Base-by-base conservation (phyloP, 2,113 vertebrate species). In the Alligator mississippiensis region DNA sequence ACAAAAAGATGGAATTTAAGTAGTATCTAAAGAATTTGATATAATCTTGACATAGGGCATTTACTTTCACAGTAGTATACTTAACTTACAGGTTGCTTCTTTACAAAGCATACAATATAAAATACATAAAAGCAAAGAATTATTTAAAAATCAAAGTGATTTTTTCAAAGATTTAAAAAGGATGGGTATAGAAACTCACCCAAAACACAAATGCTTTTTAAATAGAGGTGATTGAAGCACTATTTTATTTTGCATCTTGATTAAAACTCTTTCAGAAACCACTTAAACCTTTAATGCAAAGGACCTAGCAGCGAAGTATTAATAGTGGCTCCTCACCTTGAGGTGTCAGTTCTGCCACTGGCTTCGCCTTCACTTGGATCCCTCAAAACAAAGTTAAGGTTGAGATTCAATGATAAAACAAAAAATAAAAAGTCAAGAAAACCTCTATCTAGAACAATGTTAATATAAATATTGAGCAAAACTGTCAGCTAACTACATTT, bases 291-390 rank as follows among this genome's bases (percentile, higher is more conserved):
- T 75, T 77, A 96, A 96, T 66, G 96, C 62, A 4, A 95, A 88
- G 97, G 96, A 87, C 92, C 97, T 95, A 79, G 92, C 95, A 96
- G 97, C 96, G 82, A 97, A 97, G 97, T 83, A 91, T 96, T 91
- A 94, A 96, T 96, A 90, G 95, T 95, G 96, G 90, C 96, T 98
- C 97, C 98, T 99, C 98, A 99, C 99, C 99, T 99, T 94, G 99
- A 98, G 90, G 98, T 98, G 97, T 99, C 99, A 91, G 98, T 98
- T 98, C 99, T 98, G 98, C 98, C 98, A 97, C 99, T 99, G 98
- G 99, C 98, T 98, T 99, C 99, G 84, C 98, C 99, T 98, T 99
- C 99, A 98, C 98, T 99, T 97, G 99, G 99, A 97, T 99, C 98
- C 99, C 99, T 99, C 98, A 98, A 99, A 99, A 98, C 97, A 98